These are phyloP conservation scores for Pipa parva DNA, from an alignment of 2,113 vertebrate genomes.

Conservation along the genomic window DNA sequence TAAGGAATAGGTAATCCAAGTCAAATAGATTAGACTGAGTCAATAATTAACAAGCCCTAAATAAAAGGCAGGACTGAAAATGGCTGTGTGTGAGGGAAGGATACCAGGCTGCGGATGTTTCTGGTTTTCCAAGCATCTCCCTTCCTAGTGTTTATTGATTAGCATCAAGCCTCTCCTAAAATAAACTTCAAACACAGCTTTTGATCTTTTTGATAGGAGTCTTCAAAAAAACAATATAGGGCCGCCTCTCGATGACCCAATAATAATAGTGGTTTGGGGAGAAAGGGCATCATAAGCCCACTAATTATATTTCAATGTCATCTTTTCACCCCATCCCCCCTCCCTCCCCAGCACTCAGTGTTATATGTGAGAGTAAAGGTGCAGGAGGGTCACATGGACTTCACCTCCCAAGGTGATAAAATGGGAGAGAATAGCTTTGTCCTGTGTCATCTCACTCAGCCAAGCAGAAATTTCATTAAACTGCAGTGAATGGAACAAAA, in stretches of 20 bases:
- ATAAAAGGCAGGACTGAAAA: slow-evolving; percentile 1
- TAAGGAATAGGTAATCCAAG: slow-evolving; percentile 22
- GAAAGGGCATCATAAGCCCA: neutral
- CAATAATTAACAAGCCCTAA: slow-evolving; percentile 15
- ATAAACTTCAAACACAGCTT: slow-evolving; percentile 19
- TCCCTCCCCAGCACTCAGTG: no score
- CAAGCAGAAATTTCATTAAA: slow-evolving; percentile 63
- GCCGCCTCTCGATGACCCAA: slow-evolving; percentile 20
- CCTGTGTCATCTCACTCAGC: slow-evolving; percentile 49
- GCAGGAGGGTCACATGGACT: neutral
- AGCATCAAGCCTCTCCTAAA: neutral
- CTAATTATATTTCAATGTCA: slow-evolving; percentile 15
- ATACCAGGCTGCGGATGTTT: neutral
- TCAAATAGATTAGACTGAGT: slow-evolving; percentile 35
- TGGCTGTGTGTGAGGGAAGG: neutral
- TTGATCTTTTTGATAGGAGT: slow-evolving; percentile 20
- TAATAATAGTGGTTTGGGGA: slow-evolving; percentile 11
- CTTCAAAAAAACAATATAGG: slow-evolving; percentile 17
- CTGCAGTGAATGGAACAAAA: slow-evolving; percentile 44
- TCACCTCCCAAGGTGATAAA: neutral
- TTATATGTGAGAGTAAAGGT: slow-evolving; percentile 4
- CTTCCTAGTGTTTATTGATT: slow-evolving; percentile 26
- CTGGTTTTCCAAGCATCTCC: neutral
- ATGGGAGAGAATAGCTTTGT: slow-evolving; percentile 19
- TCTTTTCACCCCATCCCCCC: slow-evolving; percentile 8